Base-by-base conservation (phyloP, 1,140 invertebrate species). In the Liolophura sinensis region DNA sequence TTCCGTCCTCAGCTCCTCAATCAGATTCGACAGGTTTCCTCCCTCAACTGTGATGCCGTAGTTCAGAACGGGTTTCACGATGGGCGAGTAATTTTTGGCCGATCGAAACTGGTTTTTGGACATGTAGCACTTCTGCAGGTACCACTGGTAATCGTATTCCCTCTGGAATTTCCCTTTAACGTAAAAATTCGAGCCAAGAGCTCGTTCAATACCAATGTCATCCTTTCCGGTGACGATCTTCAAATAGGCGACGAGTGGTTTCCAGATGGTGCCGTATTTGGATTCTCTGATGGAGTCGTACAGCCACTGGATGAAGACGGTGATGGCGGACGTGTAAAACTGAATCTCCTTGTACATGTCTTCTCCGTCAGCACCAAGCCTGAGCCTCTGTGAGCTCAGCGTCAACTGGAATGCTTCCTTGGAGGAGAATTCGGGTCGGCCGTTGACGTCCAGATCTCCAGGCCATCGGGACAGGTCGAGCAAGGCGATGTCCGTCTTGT, bases 201-300 rank as follows among this genome's bases (percentile, higher is more conserved):
- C 74, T 1, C 77, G 50, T 56, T 79, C 77, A 16, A 78, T 70
- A 18, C 78, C 78, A 18, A 73, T 57, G 18, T 74, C 69, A 50
- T 77, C 74, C 62, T 78, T 79, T 0, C 64, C 69, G 20, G 69
- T 71, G 5, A 77, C 68, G 15, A 78, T 69, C 60, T 79, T 76
- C 65, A 76, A 74, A 51, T 76, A 76, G 14, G 75, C 75, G 6
- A 79, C 77, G 16, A 79, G 67, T 11, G 72, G 70, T 62, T 75
- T 74, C 77, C 77, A 79, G 18, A 77, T 65, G 14, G 72, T 66
- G 1, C 73, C 73, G 56, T 68, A 67, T 56, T 74, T 73, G 16
- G 71, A 72, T 49, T 73, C 74, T 48, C 60, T 68, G 46, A 78
- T 74, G 48, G 71, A 56, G 31, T 73, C 72, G 47, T 72, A 72